phyloP scores from a whole-genome alignment of 1,140 invertebrate genomes.

The Drosophila cardini region DNA sequence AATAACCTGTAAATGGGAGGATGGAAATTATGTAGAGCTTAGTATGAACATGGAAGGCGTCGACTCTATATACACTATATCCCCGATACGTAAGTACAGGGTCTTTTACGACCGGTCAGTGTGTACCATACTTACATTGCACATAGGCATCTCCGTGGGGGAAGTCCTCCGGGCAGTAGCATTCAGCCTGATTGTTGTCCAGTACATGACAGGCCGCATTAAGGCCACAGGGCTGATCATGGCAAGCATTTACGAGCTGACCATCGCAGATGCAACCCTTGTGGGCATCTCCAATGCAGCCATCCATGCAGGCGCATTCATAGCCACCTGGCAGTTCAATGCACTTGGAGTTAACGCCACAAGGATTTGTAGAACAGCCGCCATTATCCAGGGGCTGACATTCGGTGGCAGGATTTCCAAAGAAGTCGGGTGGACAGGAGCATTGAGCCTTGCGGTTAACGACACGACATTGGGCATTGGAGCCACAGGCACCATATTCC shows the following conservation, averaged over 20 bases:
- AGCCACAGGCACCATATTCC: constrained; percentile 90
- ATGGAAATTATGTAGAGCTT: neutral
- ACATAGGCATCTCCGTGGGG: constrained; percentile 93
- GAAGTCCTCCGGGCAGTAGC: constrained; percentile 92
- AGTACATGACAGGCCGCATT: constrained; percentile 92
- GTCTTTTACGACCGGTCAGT: too few relatives aligned
- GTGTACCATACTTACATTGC: constrained; percentile 88
- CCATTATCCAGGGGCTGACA: constrained; percentile 87
- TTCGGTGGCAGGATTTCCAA: constrained; percentile 92
- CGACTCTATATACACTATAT: too few relatives aligned
- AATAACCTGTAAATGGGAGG: constrained; percentile 53
- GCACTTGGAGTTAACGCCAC: constrained; percentile 93
- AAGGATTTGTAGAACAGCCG: constrained; percentile 91
- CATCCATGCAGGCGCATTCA: constrained; percentile 91
- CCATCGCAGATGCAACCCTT: constrained; percentile 91
- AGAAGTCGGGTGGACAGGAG: constrained; percentile 93
- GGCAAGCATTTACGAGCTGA: constrained; percentile 88
- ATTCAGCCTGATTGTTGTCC: constrained; percentile 89
- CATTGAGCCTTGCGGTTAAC: constrained; percentile 91
- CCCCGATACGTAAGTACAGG: too few relatives aligned
- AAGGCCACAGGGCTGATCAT: constrained; percentile 90
- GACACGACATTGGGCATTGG: constrained; percentile 94
- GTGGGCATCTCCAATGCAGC: constrained; percentile 93
- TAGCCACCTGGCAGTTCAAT: constrained; percentile 89
- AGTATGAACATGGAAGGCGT: too few relatives aligned